Evolutionary conservation across 2,113 vertebrate species (phyloP).

Genomic region (Pituophis catenifer): DNA sequence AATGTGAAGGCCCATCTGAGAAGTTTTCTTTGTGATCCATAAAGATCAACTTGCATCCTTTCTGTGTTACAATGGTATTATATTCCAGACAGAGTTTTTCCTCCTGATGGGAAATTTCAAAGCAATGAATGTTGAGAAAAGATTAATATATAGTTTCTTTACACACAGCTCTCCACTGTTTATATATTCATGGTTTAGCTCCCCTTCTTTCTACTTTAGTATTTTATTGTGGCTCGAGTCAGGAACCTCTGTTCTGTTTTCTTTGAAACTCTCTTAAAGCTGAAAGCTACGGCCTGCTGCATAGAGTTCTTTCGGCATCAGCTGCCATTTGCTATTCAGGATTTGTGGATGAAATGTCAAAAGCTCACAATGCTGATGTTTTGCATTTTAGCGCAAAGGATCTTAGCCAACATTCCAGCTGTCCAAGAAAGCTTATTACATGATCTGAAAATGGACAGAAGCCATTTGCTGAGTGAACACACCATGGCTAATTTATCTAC

Average conservation of each 20-base stretch:
- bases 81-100: neutral
- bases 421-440: conserved; percentile 9
- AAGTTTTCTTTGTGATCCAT: neutral
- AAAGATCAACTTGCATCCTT: neutral
- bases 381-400: conserved; percentile 10
- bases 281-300: neutral
- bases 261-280: neutral
- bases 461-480: conserved; percentile 21
- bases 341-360: neutral
- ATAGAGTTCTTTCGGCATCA: neutral
- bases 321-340: neutral
- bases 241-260: neutral
- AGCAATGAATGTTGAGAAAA: neutral
- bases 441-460: conserved; percentile 14
- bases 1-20: neutral
- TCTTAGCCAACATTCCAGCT: conserved; percentile 22
- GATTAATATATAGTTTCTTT: neutral
- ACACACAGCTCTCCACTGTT: neutral
- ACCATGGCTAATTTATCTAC: conserved; percentile 18
- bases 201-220: neutral
- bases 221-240: neutral
- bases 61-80: neutral
- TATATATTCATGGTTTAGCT: neutral
- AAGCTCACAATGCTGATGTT: neutral
- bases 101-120: neutral